phyloP scores from a whole-genome alignment of 2,113 vertebrate species.

The Lonchura striata region DNA sequence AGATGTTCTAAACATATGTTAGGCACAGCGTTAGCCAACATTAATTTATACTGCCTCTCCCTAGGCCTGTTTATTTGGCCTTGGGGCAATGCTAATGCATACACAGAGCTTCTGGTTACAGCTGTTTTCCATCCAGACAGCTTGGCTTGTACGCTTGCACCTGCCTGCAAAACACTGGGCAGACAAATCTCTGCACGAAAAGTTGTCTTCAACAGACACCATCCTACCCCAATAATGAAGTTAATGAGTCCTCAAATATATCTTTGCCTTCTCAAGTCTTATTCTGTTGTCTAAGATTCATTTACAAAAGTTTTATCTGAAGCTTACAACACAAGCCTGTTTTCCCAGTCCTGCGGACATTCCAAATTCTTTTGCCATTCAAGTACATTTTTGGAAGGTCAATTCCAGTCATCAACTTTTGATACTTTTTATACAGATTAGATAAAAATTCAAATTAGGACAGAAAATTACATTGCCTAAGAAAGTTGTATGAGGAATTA shows the following conservation, averaged over 20 bases:
- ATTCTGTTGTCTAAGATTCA: neutral
- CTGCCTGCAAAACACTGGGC: neutral
- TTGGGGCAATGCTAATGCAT: constrained; percentile 2
- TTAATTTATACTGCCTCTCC: neutral
- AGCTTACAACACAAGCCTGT: neutral
- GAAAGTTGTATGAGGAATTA: neutral
- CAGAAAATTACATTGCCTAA: neutral
- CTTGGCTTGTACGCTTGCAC: neutral
- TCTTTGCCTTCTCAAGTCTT: neutral
- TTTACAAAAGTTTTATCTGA: neutral
- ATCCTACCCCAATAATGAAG: neutral
- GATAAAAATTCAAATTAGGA: neutral
- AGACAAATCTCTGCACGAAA: neutral
- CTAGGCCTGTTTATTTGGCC: constrained; percentile 14
- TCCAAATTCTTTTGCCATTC: neutral
- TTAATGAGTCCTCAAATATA: neutral
- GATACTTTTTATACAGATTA: neutral
- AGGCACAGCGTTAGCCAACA: neutral
- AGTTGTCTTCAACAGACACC: neutral
- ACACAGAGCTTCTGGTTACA: constrained; percentile 39
- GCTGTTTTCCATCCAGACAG: constrained; percentile 30
- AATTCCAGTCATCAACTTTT: neutral
- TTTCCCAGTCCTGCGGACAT: neutral
- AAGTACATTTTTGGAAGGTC: neutral
- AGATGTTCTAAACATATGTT: constrained; percentile 27